phyloP scores from a whole-genome alignment of 2,113 vertebrate species.

The Acrocephalus arundinaceus region DNA sequence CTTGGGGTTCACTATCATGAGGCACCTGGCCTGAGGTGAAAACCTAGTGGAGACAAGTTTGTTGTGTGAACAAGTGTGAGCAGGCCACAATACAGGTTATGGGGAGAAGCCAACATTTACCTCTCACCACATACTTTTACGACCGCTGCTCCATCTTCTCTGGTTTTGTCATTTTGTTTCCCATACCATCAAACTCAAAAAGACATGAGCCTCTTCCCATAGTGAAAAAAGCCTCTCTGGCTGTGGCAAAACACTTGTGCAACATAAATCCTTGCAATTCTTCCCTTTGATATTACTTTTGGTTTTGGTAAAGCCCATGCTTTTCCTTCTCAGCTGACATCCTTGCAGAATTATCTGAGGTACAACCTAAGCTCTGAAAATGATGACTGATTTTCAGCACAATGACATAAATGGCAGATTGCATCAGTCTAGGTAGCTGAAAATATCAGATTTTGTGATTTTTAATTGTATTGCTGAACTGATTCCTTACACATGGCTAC shows the following conservation, averaged over 20 bases:
- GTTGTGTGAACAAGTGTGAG: conserved; percentile 17
- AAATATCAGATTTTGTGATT: neutral
- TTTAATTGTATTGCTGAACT: neutral
- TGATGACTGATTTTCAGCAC: neutral
- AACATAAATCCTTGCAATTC: neutral
- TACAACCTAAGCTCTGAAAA: neutral
- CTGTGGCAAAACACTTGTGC: neutral
- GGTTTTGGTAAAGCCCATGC: neutral
- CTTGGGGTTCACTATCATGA: neutral
- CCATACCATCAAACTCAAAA: neutral
- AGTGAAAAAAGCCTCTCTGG: neutral
- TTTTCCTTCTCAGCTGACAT: neutral
- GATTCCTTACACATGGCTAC: neutral
- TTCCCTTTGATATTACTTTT: neutral
- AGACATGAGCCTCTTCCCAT: neutral
- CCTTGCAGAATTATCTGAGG: neutral
- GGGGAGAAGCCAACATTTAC: neutral
- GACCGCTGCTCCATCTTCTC: neutral
- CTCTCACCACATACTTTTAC: neutral
- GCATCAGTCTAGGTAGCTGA: neutral
- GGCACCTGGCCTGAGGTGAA: conserved; percentile 1
- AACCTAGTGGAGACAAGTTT: conserved; percentile 14
- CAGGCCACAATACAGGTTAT: neutral
- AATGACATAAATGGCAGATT: neutral
- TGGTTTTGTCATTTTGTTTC: neutral